A percentile compares a stretch with the other conserved stretches of the same genome.
These are phyloP conservation scores for Horisme vitalbata DNA, from an alignment of 2,888 invertebrate species.

Conservation along the genomic window DNA sequence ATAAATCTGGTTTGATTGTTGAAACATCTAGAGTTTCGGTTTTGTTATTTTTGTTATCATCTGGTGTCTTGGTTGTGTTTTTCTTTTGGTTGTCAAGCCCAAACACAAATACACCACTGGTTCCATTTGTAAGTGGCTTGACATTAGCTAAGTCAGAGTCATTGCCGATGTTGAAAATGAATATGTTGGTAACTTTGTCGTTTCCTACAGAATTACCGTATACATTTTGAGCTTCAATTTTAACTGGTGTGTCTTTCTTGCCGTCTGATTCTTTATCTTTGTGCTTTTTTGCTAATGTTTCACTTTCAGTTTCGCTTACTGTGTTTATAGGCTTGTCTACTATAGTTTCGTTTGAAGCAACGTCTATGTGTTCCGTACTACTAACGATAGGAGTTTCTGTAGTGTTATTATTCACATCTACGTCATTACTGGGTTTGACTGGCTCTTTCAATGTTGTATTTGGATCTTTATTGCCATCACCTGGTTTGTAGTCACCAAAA, in stretches of 20 bases:
- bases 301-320: constrained; percentile 6
- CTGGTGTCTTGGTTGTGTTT: not conserved
- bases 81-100: constrained; percentile 14
- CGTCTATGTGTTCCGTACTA: constrained; percentile 3
- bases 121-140: constrained; percentile 29
- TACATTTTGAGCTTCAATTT: constrained; percentile 42
- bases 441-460: not conserved
- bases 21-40: not conserved
- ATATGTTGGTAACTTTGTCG: constrained; percentile 60
- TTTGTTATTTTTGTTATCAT: constrained; percentile 2
- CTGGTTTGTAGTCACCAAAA: not conserved
- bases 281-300: constrained; percentile 15
- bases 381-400: not conserved
- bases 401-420: constrained; percentile 6
- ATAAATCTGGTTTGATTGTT: not conserved
- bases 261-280: constrained; percentile 20
- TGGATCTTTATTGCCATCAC: not conserved
- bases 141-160: constrained; percentile 35
- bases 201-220: constrained; percentile 53
- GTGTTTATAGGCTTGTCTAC: not conserved
- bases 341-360: not conserved
- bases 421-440: constrained; percentile 4
- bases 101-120: constrained; percentile 30
- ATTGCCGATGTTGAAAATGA: constrained; percentile 49
- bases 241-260: constrained; percentile 21